A percentile compares a stretch with the other conserved stretches of the same genome.
Evolutionary conservation across 1,140 invertebrate genomes (phyloP).

Genomic region (Lerema accius): DNA sequence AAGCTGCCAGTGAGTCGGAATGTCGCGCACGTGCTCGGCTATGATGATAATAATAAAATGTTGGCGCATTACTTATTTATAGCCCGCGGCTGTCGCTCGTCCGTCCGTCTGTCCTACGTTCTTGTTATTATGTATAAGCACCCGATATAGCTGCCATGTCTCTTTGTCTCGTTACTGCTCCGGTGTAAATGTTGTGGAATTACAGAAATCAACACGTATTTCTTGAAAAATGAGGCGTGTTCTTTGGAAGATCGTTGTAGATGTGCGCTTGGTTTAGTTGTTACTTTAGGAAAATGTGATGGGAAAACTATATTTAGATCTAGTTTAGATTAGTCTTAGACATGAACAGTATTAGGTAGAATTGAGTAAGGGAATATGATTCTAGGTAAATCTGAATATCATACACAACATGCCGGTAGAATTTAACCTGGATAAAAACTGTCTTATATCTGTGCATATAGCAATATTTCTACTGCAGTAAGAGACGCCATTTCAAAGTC

Average conservation of each 20-base stretch:
- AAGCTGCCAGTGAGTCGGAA: constrained; percentile 71
- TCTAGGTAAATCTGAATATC: too few species aligned
- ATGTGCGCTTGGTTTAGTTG: background rate
- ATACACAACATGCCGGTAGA: too few species aligned
- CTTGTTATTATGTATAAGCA: constrained; percentile 51
- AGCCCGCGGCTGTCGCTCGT: constrained; percentile 77
- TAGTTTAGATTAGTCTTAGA: too few species aligned
- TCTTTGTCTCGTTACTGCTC: constrained; percentile 54
- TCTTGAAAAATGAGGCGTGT: constrained; percentile 2
- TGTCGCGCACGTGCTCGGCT: constrained; percentile 71
- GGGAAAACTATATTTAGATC: too few species aligned
- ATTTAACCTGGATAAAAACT: too few species aligned
- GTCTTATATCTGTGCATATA: too few species aligned
- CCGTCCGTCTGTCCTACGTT: constrained; percentile 64
- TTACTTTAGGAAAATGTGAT: too few species aligned
- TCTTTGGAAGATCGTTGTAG: background rate
- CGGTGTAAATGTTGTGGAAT: constrained; percentile 49
- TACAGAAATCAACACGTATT: constrained; percentile 16
- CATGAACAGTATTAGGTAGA: too few species aligned
- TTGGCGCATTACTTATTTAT: constrained; percentile 81
- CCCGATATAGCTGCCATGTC: constrained; percentile 43
- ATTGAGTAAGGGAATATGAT: too few species aligned
- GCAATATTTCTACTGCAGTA: too few species aligned
- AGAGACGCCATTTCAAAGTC: too few species aligned
- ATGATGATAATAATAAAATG: constrained; percentile 81